phyloP scores from a whole-genome alignment of 2,113 vertebrate species.

The Paradisaea rubra region DNA sequence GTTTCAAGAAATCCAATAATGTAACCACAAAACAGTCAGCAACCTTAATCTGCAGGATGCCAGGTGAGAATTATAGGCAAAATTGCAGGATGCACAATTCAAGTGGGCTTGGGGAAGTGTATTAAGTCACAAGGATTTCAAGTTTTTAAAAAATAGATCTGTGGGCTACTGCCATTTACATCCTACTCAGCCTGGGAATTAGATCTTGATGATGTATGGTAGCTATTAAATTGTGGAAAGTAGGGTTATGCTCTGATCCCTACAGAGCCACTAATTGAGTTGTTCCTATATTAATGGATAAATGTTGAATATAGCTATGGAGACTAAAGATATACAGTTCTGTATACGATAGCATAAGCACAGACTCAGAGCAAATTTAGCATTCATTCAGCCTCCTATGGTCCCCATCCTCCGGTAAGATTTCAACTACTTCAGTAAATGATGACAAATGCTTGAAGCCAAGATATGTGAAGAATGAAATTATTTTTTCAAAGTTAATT shows the following conservation, averaged over 20 bases:
- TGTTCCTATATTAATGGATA: slow-evolving; percentile 67
- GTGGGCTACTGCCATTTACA: slow-evolving; percentile 42
- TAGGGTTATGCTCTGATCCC: slow-evolving; percentile 42
- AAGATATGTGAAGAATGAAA: slow-evolving; percentile 52
- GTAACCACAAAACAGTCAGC: background rate
- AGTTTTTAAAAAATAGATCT: slow-evolving; percentile 23
- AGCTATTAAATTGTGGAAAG: slow-evolving; percentile 59
- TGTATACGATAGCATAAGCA: slow-evolving; percentile 2
- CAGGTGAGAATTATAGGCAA: slow-evolving; percentile 21
- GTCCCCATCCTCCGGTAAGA: slow-evolving; percentile 23
- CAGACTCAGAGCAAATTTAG: slow-evolving; percentile 35
- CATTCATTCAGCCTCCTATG: slow-evolving; percentile 27
- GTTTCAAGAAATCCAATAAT: slow-evolving; percentile 57
- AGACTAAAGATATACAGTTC: slow-evolving; percentile 3
- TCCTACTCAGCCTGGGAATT: slow-evolving; percentile 60
- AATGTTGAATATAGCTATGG: slow-evolving; percentile 48
- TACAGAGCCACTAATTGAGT: slow-evolving; percentile 65
- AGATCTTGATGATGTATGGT: slow-evolving; percentile 62
- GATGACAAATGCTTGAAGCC: slow-evolving; percentile 61
- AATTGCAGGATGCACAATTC: background rate
- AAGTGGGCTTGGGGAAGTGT: background rate
- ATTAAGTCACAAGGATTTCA: slow-evolving; percentile 36
- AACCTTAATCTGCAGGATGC: slow-evolving; percentile 29
- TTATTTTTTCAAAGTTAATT: slow-evolving; percentile 70
- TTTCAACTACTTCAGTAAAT: slow-evolving; percentile 66